phyloP scores from a whole-genome alignment of 2,797 vertebrate species.

The Heliangelus exortis region DNA sequence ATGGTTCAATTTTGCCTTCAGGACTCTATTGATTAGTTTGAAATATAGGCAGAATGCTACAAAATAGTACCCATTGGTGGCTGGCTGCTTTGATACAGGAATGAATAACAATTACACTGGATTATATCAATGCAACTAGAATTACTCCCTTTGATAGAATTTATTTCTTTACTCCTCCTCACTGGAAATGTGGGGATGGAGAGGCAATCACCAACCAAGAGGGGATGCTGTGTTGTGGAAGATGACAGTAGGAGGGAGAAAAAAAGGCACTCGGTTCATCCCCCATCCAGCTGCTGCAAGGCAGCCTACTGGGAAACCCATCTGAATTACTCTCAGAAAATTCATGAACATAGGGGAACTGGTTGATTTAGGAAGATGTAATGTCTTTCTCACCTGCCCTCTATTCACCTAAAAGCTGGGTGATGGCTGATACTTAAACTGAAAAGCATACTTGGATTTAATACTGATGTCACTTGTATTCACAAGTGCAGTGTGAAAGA shows the following conservation, averaged over 20 bases:
- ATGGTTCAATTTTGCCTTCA: not conserved
- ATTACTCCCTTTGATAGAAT: not conserved
- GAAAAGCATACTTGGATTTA: not conserved
- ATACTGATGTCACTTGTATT: not conserved
- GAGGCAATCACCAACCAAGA: not conserved
- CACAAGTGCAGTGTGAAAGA: not conserved
- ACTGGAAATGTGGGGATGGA: not conserved
- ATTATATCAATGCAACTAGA: not conserved
- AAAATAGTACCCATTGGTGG: not conserved
- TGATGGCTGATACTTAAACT: not conserved
- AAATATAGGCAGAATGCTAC: not conserved
- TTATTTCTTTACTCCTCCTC: not conserved
- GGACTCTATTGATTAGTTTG: not conserved
- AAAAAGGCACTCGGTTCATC: not conserved
- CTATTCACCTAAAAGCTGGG: not conserved
- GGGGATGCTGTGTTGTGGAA: not conserved
- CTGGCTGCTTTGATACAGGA: not conserved
- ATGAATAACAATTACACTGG: not conserved
- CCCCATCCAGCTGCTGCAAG: fast-evolving
- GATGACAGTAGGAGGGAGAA: not conserved
- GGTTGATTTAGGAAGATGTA: not conserved
- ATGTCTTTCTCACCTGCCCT: not conserved
- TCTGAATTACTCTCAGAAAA: not conserved
- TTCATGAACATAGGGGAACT: not conserved
- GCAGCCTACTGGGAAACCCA: not conserved